These are phyloP conservation scores for Vireo griseus DNA, from an alignment of 2,797 vertebrate species.

Conservation along the genomic window DNA sequence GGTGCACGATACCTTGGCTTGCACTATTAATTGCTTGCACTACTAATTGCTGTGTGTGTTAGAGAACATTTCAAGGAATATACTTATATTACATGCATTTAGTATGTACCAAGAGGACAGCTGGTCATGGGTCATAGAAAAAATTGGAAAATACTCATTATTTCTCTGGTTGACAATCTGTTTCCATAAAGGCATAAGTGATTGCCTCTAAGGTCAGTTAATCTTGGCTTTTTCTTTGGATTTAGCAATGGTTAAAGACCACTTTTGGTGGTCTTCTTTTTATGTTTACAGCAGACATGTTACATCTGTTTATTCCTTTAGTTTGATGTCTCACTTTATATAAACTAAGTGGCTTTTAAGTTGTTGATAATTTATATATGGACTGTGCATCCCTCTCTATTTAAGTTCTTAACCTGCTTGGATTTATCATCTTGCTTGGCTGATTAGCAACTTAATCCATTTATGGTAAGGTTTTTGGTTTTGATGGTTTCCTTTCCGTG, in stretches of 20 bases:
- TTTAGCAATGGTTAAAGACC: too few species aligned
- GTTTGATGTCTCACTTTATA: background rate
- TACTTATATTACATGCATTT: background rate
- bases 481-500: background rate
- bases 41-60: background rate
- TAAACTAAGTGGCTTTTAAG: background rate
- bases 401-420: background rate
- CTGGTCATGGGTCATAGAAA: background rate
- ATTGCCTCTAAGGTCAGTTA: background rate
- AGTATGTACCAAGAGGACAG: background rate
- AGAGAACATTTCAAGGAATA: background rate
- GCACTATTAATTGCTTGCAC: background rate
- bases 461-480: background rate
- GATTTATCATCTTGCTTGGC: background rate
- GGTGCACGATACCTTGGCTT: background rate
- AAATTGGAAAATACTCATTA: background rate
- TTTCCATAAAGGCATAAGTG: background rate
- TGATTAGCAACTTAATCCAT: background rate
- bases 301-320: background rate
- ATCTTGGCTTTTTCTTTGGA: background rate
- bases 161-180: background rate
- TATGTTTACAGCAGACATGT: background rate
- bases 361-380: background rate
- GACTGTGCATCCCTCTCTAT: background rate
- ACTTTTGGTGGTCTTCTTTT: background rate